A percentile compares a stretch with the other conserved stretches of the same genome.
phyloP scores from a whole-genome alignment of 1,140 invertebrate genomes.

The Hetaerina americana region DNA sequence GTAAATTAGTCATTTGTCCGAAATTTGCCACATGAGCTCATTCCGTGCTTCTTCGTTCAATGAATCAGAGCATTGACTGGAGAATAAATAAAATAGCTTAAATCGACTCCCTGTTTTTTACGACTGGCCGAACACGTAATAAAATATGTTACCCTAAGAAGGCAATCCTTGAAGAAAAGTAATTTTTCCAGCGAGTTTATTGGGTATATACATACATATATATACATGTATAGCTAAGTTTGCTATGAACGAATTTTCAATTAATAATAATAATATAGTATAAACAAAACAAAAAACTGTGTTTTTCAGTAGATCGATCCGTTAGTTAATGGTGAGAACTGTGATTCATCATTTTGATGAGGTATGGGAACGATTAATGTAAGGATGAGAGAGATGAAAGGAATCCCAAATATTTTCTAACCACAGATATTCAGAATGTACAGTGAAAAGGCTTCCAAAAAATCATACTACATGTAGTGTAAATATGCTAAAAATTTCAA shows the following conservation, averaged over 20 bases:
- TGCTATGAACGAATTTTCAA: neutral
- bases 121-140: no score
- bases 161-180: no score
- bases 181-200: no score
- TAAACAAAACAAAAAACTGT: neutral
- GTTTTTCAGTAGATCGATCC: neutral
- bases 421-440: neutral
- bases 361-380: neutral
- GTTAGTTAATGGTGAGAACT: neutral
- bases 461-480: neutral
- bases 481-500: conserved; percentile 1
- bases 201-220: no score
- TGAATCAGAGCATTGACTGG: no score
- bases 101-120: no score
- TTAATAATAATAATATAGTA: neutral
- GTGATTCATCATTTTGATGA: neutral
- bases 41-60: no score
- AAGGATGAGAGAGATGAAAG: neutral
- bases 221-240: neutral
- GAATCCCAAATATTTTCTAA: neutral
- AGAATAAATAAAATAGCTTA: no score
- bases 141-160: no score
- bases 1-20: no score
- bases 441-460: neutral
- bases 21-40: no score